These are phyloP conservation scores for Eptesicus fuscus DNA, from an alignment of 2,113 vertebrate species.

Conservation along the genomic window DNA sequence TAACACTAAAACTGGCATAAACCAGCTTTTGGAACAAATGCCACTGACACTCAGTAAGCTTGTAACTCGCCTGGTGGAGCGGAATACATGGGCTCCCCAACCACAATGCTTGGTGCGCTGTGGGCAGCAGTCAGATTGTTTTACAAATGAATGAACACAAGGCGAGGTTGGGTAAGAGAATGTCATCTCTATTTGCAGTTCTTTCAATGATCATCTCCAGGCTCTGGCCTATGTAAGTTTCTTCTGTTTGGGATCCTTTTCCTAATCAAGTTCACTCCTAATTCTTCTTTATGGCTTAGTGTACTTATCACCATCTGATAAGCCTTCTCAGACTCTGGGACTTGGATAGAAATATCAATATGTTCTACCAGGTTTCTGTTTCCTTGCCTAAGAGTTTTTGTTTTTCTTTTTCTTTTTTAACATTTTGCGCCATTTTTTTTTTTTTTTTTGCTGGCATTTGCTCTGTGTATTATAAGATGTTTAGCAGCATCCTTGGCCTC, in stretches of 20 bases:
- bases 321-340: background rate
- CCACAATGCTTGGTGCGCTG: rapidly evolving
- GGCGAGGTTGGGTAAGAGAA: background rate
- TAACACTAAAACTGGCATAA: background rate
- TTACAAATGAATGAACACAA: background rate
- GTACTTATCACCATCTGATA: background rate
- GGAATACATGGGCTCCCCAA: background rate
- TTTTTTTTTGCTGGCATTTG: background rate
- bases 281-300: background rate
- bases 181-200: background rate
- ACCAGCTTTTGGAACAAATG: background rate
- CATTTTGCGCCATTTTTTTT: background rate
- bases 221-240: background rate
- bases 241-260: background rate
- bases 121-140: background rate
- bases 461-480: background rate
- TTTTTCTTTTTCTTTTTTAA: background rate
- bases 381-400: background rate
- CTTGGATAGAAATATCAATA: background rate
- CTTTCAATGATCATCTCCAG: background rate
- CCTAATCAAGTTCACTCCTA: background rate
- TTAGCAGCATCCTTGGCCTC: background rate
- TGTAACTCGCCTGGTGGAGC: background rate
- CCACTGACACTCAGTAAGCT: background rate
- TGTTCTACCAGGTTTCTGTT: background rate